phyloP scores from a whole-genome alignment of 2,888 invertebrate genomes.

The Pharmacophagus antenor region DNA sequence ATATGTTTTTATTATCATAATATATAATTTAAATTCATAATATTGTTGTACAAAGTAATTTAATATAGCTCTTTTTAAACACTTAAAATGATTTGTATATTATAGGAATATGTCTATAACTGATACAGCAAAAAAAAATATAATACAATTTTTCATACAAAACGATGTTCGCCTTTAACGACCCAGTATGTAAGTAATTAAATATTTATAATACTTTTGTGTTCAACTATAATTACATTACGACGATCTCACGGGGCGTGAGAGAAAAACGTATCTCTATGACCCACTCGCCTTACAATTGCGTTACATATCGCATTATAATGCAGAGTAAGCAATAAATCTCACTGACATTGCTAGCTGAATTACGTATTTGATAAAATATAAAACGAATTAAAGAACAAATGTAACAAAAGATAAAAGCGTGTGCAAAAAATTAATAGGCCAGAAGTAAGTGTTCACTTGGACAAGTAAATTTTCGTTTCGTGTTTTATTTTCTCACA shows the following conservation, averaged over 20 bases:
- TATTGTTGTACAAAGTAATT: too few relatives aligned
- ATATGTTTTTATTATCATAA: slow-evolving; percentile 3
- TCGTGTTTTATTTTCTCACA: neutral
- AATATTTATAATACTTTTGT: neutral
- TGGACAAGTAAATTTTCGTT: neutral
- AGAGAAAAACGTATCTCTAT: slow-evolving; percentile 37
- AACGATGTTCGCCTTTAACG: too few relatives aligned
- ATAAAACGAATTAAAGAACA: neutral
- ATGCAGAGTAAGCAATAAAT: too few relatives aligned
- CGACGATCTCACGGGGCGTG: slow-evolving; percentile 42
- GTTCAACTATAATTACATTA: neutral
- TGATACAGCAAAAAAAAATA: neutral
- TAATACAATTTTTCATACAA: too few relatives aligned
- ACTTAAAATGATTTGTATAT: too few relatives aligned
- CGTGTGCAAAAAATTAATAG: too few relatives aligned
- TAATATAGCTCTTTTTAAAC: too few relatives aligned
- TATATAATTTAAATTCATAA: neutral
- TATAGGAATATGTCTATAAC: too few relatives aligned
- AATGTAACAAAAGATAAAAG: neutral
- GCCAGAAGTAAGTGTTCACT: neutral
- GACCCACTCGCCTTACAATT: slow-evolving; percentile 34
- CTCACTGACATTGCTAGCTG: too few relatives aligned
- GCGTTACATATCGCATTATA: slow-evolving; percentile 29
- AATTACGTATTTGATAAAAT: too few relatives aligned
- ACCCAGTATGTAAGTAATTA: neutral